These are phyloP conservation scores for Apeltes quadracus DNA, from an alignment of 2,113 vertebrate species.

Conservation along the genomic window DNA sequence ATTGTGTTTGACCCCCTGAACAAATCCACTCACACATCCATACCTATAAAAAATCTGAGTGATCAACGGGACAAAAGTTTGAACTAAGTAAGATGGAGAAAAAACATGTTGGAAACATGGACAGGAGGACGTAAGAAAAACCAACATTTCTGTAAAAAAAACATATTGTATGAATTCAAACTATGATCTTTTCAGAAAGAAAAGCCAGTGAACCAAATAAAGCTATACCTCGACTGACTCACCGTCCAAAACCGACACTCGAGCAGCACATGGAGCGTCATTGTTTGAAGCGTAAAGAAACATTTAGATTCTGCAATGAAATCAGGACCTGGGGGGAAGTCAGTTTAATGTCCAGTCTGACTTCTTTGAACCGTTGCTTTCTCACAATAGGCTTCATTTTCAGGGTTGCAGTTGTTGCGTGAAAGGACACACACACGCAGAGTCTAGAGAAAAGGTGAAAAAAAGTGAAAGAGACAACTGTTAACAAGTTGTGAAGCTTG, in stretches of 20 bases:
- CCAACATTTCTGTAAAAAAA: too few relatives aligned
- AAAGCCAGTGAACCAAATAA: too few relatives aligned
- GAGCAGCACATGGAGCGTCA: neutral
- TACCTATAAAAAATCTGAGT: conserved; percentile 16
- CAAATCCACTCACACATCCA: conserved; percentile 1
- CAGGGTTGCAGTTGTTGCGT: neutral
- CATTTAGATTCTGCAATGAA: neutral
- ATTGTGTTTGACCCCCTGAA: conserved; percentile 14
- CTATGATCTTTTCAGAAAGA: neutral
- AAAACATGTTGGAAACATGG: conserved; percentile 42
- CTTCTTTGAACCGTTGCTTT: neutral
- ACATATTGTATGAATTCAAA: too few relatives aligned
- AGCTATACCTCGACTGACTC: too few relatives aligned
- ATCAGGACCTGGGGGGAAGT: neutral
- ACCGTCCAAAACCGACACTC: too few relatives aligned
- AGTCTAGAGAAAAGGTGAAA: neutral
- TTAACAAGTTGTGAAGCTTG: conserved; percentile 30
- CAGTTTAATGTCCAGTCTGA: neutral
- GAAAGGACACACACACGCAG: neutral
- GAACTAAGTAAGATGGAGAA: conserved; percentile 40
- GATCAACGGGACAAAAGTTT: conserved; percentile 28
- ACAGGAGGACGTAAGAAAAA: neutral
- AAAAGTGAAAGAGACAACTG: conserved; percentile 2
- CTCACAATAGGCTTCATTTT: neutral
- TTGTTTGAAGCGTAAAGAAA: neutral